Conservation (phyloP, 2,888 invertebrate species). For the Oscheius sp. region DNA sequence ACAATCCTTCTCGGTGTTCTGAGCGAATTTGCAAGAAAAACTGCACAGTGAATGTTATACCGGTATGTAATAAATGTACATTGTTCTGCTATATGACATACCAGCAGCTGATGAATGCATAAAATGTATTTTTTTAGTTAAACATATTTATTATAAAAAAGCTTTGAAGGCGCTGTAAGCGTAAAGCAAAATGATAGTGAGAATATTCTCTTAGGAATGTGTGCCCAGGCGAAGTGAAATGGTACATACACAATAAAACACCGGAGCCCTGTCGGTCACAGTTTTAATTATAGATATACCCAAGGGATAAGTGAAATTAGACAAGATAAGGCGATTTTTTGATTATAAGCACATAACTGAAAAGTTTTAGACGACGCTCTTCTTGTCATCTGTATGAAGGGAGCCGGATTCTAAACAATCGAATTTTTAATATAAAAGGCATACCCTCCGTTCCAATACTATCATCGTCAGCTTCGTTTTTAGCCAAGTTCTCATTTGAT, state of each 20-base stretch:
- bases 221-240: conserved; percentile 12
- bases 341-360: too few species aligned
- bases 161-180: background rate
- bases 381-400: conserved; percentile 11
- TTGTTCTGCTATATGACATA: too few species aligned
- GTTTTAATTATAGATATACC: conserved; percentile 20
- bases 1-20: conserved; percentile 23
- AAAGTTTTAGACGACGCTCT: conserved; percentile 14
- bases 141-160: conserved; percentile 1
- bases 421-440: background rate
- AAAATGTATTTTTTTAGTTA: background rate
- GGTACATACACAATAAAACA: conserved; percentile 20
- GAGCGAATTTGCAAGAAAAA: conserved; percentile 23
- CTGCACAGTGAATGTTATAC: background rate
- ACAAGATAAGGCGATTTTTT: conserved; percentile 32
- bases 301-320: conserved; percentile 28
- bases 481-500: conserved; percentile 47
- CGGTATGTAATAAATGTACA: background rate
- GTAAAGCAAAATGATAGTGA: conserved; percentile 15
- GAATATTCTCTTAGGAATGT: conserved; percentile 21
- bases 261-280: conserved; percentile 30
- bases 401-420: conserved; percentile 16
- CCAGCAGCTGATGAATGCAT: too few species aligned
- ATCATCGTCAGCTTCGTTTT: conserved; percentile 56
- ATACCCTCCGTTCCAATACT: conserved; percentile 50